These are phyloP conservation scores for Platorchestia sp. DNA, from an alignment of 1,140 invertebrate species.

Conservation along the genomic window DNA sequence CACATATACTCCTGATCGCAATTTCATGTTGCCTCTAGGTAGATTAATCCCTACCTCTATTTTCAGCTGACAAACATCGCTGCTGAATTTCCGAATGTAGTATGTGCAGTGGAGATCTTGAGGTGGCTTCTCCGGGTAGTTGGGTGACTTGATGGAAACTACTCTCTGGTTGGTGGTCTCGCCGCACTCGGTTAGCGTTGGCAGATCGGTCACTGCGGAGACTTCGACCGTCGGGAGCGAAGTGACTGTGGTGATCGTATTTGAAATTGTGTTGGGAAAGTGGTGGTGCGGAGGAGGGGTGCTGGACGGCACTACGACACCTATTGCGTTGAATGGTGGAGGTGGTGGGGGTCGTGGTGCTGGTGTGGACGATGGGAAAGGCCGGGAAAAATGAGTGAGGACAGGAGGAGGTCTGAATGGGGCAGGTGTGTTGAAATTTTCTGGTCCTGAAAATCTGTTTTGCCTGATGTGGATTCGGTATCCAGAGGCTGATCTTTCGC, in stretches of 20 bases:
- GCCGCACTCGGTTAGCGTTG: background rate
- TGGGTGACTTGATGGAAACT: constrained; percentile 9
- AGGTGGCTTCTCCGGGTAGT: background rate
- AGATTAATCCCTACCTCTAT: constrained; percentile 23
- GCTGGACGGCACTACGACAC: background rate
- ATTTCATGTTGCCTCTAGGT: background rate
- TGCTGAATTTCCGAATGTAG: constrained; percentile 1
- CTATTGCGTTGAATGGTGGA: background rate
- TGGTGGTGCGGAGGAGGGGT: background rate
- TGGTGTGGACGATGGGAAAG: background rate
- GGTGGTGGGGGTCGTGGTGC: background rate
- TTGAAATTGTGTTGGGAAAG: background rate
- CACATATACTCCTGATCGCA: background rate
- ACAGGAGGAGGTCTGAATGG: background rate
- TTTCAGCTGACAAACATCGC: constrained; percentile 33
- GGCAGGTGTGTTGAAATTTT: background rate
- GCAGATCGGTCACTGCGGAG: background rate
- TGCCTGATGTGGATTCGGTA: constrained; percentile 6
- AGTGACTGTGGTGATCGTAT: background rate
- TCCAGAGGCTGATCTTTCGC: background rate
- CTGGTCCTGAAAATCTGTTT: background rate
- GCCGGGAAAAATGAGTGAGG: background rate
- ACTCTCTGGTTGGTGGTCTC: background rate
- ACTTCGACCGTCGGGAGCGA: background rate
- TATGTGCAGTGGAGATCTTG: constrained; percentile 20